Base-by-base conservation (phyloP, 2,888 invertebrate genomes). In the Helleia helle region DNA sequence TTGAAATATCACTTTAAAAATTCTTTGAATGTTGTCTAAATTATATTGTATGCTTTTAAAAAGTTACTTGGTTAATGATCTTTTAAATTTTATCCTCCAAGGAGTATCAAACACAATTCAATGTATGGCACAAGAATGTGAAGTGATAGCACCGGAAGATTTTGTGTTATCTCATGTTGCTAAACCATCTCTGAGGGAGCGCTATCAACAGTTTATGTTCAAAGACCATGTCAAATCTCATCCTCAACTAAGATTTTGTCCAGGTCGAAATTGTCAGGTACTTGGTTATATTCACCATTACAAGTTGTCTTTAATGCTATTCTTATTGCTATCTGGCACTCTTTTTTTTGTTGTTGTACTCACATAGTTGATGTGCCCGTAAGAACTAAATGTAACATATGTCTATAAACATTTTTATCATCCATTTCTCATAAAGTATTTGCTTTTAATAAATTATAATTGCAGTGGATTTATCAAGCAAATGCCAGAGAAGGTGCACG, bases 81-180 rank as follows among this genome's bases (percentile, higher is more conserved):
- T 14, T 14, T 4, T 36, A 24, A 2, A 5, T 38, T n/a, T 36
- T 26, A 24, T 43, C 25, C 30, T 36, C 42, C 17, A 68, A 90
- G 91, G 91, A 59, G 90, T 90, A 49, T 89, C 89, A 48, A 88
- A 91, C 86, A 95, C 93, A 54, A 97, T 99, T 59, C 94, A 96
- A 64, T 99, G 99, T 79, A 99, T 99, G 99, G 96, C 95, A 34
- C 92, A 92, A 62, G 93, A 94, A 50, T 99, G 99, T 81, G 92
- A 93, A 67, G 92, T 98, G 27, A 87, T 97, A 54, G 96, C 94
- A n/a, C 96, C 97, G 4, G 98, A 98, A 86, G 97, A 97, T 73
- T 95, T 98, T 87, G 96, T 97, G 11, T 85, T 97, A 44, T 91
- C 92, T 43, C 88, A 96, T 62, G 88, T 98, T 43, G 90, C 90